Percentiles rank a stretch among this genome's conserved stretches.
phyloP scores from a whole-genome alignment of 2,888 invertebrate genomes.

The Scrobipalpa costella region DNA sequence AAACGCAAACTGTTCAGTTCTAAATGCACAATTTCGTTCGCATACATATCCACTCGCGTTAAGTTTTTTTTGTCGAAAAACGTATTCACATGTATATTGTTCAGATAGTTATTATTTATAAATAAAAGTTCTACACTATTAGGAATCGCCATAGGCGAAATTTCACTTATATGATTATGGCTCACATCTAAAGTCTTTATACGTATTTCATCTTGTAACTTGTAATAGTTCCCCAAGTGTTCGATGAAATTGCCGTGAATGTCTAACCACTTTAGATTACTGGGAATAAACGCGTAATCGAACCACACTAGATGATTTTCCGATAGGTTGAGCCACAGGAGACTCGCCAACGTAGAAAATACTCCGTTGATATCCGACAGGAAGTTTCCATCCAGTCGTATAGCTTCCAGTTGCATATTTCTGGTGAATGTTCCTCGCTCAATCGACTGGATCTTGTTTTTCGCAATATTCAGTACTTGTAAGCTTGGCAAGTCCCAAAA shows the following conservation, averaged over 20 bases:
- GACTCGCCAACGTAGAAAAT: constrained; percentile 90
- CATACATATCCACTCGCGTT: constrained; percentile 94
- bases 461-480: constrained; percentile 93
- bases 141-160: constrained; percentile 92
- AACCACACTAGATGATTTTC: constrained; percentile 96
- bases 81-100: constrained; percentile 90
- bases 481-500: constrained; percentile 91
- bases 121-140: constrained; percentile 93
- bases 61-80: constrained; percentile 92
- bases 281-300: constrained; percentile 95
- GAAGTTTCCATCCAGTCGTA: constrained; percentile 93
- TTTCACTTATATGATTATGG: constrained; percentile 92
- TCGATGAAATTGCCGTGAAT: constrained; percentile 95
- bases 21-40: constrained; percentile 91
- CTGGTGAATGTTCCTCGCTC: constrained; percentile 92
- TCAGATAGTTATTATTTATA: constrained; percentile 94
- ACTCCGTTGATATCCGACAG: constrained; percentile 94
- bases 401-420: constrained; percentile 91
- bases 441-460: constrained; percentile 93
- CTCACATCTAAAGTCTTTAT: constrained; percentile 94
- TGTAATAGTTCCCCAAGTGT: constrained; percentile 93
- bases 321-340: constrained; percentile 93
- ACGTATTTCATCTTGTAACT: constrained; percentile 89
- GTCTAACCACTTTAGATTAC: constrained; percentile 94
- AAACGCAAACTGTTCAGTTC: constrained; percentile 90